Evolutionary conservation across 64 coral and sea anemone species (phyloP), one percentile per base, ranked within the genome.

Genomic region (Cladopsammia gracilis): DNA sequence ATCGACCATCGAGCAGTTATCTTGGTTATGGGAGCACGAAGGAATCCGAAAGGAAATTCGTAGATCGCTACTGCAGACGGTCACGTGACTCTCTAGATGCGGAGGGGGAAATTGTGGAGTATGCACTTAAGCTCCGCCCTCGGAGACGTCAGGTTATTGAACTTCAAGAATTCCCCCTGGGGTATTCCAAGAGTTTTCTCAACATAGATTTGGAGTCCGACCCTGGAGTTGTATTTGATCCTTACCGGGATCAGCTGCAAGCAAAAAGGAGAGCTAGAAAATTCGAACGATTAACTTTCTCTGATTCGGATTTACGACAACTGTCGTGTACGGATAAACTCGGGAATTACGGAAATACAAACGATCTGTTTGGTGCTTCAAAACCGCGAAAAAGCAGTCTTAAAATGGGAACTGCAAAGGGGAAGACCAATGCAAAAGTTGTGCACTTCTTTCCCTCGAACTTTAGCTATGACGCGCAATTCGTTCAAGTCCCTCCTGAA

Each of bases 381-480:
- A 84, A 49, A 62, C 80, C 60, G 12, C 8, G 80, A 19, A 84
- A 84, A 51, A 84, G 80, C 45, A 84, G 80, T 62, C 62, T 84
- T 24, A 84, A 68, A 50, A 50, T 67, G 4, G 3, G 19, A 19
- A 49, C 18, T 22, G 46, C 8, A 68, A 22, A n/a, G 49, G 20
- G 61, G 12, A 84, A 84, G 19, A 15, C 60, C 46, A 66, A 50
- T 48, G 61, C 62, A 25, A 84, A 84, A 51, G 80, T 84, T 12
- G 80, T 84, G 61, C 60, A 65, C 20, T 84, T 84, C 62, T 84
- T 84, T 67, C 80, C 80, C 12, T 84, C 80, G 20, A 68, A 50
- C 7, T 84, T 84, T 7, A 64, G 26, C 46, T 84, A 68, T 43
- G n/a, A 84, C 10, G 80, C 61, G 48, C 80, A 84, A 49, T 84